Conservation (phyloP, 2,888 invertebrate genomes). For the Crioceris asparagi region DNA sequence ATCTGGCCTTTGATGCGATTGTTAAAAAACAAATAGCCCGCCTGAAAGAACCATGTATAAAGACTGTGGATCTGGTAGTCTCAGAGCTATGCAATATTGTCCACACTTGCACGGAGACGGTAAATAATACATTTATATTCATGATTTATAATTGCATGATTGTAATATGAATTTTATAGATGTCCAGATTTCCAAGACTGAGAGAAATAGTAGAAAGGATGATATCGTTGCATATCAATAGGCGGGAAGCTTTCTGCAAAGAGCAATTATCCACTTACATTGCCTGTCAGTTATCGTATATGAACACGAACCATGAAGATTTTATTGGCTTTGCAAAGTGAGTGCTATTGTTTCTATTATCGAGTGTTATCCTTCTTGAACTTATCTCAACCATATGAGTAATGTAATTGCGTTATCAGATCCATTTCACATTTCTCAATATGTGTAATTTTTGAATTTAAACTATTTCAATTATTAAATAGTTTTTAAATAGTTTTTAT, state of each 20-base stretch:
- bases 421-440: no score
- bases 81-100: slow-evolving; percentile 93
- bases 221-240: slow-evolving; percentile 85
- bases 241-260: slow-evolving; percentile 91
- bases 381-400: no score
- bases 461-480: no score
- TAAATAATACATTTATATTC: slow-evolving; percentile 37
- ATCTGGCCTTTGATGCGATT: slow-evolving; percentile 99
- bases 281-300: slow-evolving; percentile 94
- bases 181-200: slow-evolving; percentile 92
- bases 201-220: slow-evolving; percentile 97
- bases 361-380: no score
- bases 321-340: slow-evolving; percentile 98
- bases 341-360: no score
- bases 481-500: no score
- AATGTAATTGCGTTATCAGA: no score
- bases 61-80: slow-evolving; percentile 96
- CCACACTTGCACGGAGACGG: slow-evolving; percentile 89
- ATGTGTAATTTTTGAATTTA: no score
- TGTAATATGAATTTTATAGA: slow-evolving; percentile 50
- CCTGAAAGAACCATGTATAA: slow-evolving; percentile 94
- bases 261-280: slow-evolving; percentile 87
- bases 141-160: background rate
- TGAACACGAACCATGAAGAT: slow-evolving; percentile 99
- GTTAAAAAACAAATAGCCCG: slow-evolving; percentile 96